These are phyloP conservation scores for Crax fasciolata DNA, from an alignment of 2,797 vertebrate genomes.

Conservation along the genomic window DNA sequence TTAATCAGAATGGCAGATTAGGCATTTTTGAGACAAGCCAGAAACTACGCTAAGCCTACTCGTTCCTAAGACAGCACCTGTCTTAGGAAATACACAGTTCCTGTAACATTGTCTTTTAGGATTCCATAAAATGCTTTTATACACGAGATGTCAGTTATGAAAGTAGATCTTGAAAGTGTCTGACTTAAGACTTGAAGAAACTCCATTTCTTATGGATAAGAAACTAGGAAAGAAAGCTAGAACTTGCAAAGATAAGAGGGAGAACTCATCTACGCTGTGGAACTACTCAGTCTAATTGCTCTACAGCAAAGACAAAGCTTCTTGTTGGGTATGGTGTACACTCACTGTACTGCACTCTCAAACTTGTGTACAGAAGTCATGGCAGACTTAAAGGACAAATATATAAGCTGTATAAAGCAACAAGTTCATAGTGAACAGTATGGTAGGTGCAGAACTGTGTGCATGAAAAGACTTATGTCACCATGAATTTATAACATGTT, in stretches of 20 bases:
- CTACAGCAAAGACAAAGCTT: background rate
- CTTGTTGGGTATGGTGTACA: background rate
- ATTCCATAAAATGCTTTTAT: background rate
- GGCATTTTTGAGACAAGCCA: background rate
- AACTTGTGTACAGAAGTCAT: background rate
- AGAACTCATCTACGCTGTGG: background rate
- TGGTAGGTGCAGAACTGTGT: background rate
- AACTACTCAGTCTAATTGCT: background rate
- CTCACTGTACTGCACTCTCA: background rate
- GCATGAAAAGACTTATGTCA: background rate
- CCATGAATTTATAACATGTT: background rate
- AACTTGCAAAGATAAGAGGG: background rate
- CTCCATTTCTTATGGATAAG: background rate
- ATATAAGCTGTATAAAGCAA: background rate
- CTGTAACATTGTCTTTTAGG: background rate
- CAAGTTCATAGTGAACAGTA: background rate
- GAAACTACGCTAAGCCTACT: background rate
- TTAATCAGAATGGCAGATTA: background rate
- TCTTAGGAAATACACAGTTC: background rate
- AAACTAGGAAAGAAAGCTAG: background rate
- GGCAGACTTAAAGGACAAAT: background rate
- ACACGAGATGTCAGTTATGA: background rate
- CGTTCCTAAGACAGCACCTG: background rate
- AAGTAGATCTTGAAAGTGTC: background rate
- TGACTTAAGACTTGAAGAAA: background rate